A percentile compares a stretch with the other conserved stretches of the same genome.
Conservation (phyloP, 37 sponge, comb jelly and placozoan species). For the Chondrosia reniformis region DNA sequence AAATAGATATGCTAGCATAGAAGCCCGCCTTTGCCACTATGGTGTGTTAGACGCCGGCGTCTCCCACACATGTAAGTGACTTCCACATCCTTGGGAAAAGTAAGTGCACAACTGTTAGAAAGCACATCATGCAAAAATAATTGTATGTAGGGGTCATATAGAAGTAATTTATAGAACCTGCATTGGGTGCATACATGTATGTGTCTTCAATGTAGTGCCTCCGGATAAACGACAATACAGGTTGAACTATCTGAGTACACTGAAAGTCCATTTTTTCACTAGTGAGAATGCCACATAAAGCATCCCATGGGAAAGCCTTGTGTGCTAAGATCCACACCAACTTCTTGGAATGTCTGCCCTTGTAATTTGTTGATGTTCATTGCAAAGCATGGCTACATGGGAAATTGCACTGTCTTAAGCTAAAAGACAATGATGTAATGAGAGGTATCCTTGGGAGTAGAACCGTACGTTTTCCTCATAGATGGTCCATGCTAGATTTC, state of each 20-base stretch:
- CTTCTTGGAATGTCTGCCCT: constrained; percentile 5
- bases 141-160: no score
- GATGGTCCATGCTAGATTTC: background rate
- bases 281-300: background rate
- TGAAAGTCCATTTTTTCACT: background rate
- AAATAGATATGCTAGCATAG: no score
- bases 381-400: background rate
- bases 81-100: no score
- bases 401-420: background rate
- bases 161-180: no score
- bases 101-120: no score
- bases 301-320: background rate
- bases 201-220: background rate
- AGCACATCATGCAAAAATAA: no score
- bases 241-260: background rate
- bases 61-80: no score
- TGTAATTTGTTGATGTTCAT: background rate
- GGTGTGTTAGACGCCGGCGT: no score
- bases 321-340: no score
- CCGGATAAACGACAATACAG: background rate
- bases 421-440: background rate
- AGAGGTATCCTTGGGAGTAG: constrained; percentile 16
- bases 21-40: no score
- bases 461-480: background rate
- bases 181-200: no score